Evolutionary conservation across 2,797 vertebrate species (phyloP).

Genomic region (Oceanodroma leucorhoa): DNA sequence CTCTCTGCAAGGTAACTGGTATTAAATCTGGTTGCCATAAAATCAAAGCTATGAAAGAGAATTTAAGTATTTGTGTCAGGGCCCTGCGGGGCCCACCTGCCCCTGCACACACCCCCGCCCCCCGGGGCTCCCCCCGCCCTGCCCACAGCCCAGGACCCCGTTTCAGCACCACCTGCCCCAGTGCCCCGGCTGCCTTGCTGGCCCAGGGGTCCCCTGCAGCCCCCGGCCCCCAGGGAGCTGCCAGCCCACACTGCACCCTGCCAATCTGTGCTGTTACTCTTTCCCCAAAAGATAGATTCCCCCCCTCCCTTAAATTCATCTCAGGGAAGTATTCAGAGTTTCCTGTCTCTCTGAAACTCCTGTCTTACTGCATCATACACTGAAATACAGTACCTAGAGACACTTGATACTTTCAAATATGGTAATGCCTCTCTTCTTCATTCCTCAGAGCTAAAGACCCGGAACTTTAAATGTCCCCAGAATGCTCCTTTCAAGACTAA

Average conservation of each 20-base stretch:
- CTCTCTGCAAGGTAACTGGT: neutral
- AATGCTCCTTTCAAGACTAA: neutral
- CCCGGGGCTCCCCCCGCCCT: neutral
- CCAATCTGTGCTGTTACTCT: rapidly evolving
- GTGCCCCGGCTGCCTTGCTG: neutral
- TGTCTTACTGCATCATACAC: neutral
- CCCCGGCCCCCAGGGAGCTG: neutral
- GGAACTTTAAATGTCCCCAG: neutral
- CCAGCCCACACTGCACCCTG: neutral
- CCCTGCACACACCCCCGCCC: too few relatives aligned
- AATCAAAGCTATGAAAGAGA: neutral
- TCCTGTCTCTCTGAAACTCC: neutral
- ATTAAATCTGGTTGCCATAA: neutral
- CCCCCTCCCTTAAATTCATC: neutral
- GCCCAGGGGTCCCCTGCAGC: too few relatives aligned
- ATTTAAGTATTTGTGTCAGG: neutral
- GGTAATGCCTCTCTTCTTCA: neutral
- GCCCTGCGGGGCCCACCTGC: too few relatives aligned
- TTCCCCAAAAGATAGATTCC: neutral
- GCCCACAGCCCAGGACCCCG: neutral
- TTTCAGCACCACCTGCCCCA: neutral
- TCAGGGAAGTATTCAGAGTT: neutral
- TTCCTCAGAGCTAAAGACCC: neutral
- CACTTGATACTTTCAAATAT: neutral
- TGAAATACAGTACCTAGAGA: neutral